phyloP scores from a whole-genome alignment of 2,113 vertebrate species.

The Gadus macrocephalus region DNA sequence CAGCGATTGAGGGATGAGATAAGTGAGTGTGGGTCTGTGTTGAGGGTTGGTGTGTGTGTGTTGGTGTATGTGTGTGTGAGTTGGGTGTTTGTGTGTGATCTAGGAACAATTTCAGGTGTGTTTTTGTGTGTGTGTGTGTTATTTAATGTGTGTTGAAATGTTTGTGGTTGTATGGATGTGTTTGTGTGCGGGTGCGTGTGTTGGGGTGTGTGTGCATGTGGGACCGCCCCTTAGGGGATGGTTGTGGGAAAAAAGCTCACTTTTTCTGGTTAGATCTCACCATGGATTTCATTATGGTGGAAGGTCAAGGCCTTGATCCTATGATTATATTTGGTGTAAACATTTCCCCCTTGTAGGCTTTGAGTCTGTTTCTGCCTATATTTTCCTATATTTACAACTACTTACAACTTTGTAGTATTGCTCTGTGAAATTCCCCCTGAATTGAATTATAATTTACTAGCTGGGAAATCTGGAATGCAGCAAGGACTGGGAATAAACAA shows the following conservation, averaged over 20 bases:
- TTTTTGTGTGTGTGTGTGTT: not conserved
- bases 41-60: constrained; percentile 10
- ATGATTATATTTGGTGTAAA: not conserved
- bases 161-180: constrained; percentile 1
- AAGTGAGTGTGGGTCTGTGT: constrained; percentile 16
- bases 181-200: constrained; percentile 1
- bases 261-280: constrained; percentile 27
- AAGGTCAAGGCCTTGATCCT: constrained; percentile 12
- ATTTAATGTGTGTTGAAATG: no score
- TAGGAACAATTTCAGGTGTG: no score
- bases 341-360: no score
- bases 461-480: no score
- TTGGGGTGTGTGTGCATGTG: not conserved
- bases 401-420: no score
- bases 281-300: constrained; percentile 14
- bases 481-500: no score
- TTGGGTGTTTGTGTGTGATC: no score
- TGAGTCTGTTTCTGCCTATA: no score
- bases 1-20: constrained; percentile 43
- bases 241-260: constrained; percentile 18
- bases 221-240: not conserved
- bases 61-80: constrained; percentile 23
- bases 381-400: no score
- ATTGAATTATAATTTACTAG: no score
- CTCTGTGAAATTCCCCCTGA: no score